Base-by-base conservation (phyloP, 2,888 invertebrate genomes). In the Ischnura elegans region DNA sequence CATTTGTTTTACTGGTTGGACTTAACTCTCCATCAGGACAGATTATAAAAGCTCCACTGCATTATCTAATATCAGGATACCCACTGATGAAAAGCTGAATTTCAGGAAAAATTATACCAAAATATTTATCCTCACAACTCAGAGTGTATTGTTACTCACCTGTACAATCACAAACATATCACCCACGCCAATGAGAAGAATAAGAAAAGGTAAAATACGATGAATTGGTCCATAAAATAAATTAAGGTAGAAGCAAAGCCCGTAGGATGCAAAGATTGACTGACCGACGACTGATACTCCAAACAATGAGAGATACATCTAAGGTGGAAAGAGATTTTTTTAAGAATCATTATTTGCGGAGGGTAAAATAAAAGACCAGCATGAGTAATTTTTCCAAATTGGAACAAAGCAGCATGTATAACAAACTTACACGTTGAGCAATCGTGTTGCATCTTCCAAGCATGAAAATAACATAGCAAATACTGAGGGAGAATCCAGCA, bases 91-190 rank as follows among this genome's bases (percentile, higher is more conserved):
- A n/a, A n/a, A n/a, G n/a, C n/a, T n/a, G n/a, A n/a, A n/a, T n/a
- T n/a, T n/a, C n/a, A n/a, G n/a, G n/a, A n/a, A n/a, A n/a, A n/a
- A n/a, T n/a, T n/a, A n/a, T n/a, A n/a, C n/a, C n/a, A n/a, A n/a
- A n/a, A n/a, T n/a, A n/a, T n/a, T n/a, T n/a, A n/a, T n/a, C n/a
- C n/a, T n/a, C n/a, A n/a, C n/a, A n/a, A n/a, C n/a, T n/a, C n/a
- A n/a, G n/a, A n/a, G n/a, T n/a, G n/a, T n/a, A 45, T 29, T n/a
- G 21, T 84, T 93, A 94, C 94, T 94, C 93, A 95, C 95, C 94
- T 96, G 96, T 94, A 96, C 95, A 10, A 96, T 95, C 25, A 96
- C 95, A 94, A 96, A 96, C 95, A 96, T 96, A 93, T 96, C 96
- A 93, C 96, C 96, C 46, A 96, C 96, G 3, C 96, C 96, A 93